phyloP scores from a whole-genome alignment of 2,113 vertebrate genomes.

The Perca flavescens region DNA sequence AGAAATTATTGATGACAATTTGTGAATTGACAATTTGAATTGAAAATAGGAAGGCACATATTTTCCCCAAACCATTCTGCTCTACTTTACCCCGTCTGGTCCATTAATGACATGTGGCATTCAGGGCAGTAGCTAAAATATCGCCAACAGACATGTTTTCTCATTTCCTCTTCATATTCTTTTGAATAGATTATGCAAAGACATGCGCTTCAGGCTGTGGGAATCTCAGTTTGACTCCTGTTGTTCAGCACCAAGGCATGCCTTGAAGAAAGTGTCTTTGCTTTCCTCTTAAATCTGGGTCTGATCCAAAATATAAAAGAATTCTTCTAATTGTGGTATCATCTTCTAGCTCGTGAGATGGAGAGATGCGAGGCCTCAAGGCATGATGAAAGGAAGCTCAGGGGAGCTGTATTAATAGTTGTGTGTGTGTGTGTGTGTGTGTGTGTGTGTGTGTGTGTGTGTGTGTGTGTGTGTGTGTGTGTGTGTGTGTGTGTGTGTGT shows the following conservation, averaged over 20 bases:
- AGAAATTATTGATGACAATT: neutral
- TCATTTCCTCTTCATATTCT: slow-evolving; percentile 12
- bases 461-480: slow-evolving; percentile 12
- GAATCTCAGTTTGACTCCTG: neutral
- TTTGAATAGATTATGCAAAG: slow-evolving; percentile 15
- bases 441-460: slow-evolving; percentile 19
- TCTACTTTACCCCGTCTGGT: neutral
- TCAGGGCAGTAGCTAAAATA: neutral
- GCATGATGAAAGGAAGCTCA: slow-evolving; percentile 35
- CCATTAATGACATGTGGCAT: neutral
- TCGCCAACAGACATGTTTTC: neutral
- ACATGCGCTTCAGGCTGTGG: neutral
- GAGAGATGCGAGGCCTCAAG: slow-evolving; percentile 34
- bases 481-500: slow-evolving; percentile 4
- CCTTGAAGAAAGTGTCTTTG: slow-evolving; percentile 15
- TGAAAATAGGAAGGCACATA: neutral
- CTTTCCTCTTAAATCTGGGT: slow-evolving; percentile 20
- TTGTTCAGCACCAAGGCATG: slow-evolving; percentile 1
- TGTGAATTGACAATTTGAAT: neutral
- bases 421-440: slow-evolving; percentile 3
- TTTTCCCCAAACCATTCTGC: no score
- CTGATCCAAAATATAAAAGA: slow-evolving; percentile 5
- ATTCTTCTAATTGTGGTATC: slow-evolving; percentile 45
- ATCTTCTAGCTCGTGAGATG: slow-evolving; percentile 22
- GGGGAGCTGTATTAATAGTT: slow-evolving; percentile 61